Evolutionary conservation across 2,797 vertebrate species (phyloP), one percentile per base, ranked within the genome.

Genomic region (Bryconaethiops microstoma): DNA sequence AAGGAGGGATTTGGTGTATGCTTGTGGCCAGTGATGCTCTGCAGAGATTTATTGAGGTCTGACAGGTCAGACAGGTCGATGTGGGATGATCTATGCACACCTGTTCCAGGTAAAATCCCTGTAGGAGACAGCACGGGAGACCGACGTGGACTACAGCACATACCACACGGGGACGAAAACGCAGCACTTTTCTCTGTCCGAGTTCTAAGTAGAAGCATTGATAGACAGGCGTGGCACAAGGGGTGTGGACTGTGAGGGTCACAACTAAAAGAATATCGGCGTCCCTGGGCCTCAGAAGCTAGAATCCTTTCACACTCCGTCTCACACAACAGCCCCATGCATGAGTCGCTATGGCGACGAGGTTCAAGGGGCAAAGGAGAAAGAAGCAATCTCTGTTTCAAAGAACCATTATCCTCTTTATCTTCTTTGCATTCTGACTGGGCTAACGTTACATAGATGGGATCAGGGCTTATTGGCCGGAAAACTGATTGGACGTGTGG

Each of bases 11-110:
- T 85, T 23, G 65, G 90, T 62, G 50, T 25, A 39, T 76, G 72
- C 88, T 89, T 94, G 80, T 92, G 90, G 74, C 89, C 83, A 52
- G 91, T 94, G 82, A 95, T 95, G 84, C 92, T 91, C 48, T 93
- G 90, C 25, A 95, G 87, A 23, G 92, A 94, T 88, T 91, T 89
- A 84, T 93, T 94, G 23, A 95, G 90, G 77, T 88, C 85, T 2
- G 90, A 92, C 65, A 95, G 92, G 87, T 94, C 89, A 0, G 90
- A 91, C 77, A 85, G 87, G 57, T 93, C 92, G 4, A 76, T 87
- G 40, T 25, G 21, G 19, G 68, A 70, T 35, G 78, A 4, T 86
- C 85, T 72, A 77, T 8, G 7, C 17, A 88, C 12, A 83, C 74
- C 73, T 50, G 81, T 52, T 48, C 57, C 2, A 45, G 68, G 70